A percentile compares a stretch with the other conserved stretches of the same genome.
Conservation (phyloP, 2,113 vertebrate genomes). For the Lycaon pictus region DNA sequence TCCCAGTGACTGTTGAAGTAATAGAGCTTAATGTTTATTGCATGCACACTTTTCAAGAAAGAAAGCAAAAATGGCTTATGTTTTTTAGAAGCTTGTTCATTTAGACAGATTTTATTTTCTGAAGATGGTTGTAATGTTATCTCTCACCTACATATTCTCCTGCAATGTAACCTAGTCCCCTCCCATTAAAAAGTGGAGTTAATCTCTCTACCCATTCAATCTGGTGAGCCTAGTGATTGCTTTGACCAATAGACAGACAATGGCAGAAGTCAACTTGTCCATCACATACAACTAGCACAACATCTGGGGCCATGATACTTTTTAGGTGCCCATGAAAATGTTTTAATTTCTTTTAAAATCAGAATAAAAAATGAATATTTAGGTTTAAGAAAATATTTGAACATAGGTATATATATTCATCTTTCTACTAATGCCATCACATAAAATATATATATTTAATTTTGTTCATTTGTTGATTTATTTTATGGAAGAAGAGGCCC, state of each 20-base stretch:
- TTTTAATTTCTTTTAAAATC: slow-evolving; percentile 12
- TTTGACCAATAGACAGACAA: background rate
- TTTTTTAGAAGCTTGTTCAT: slow-evolving; percentile 6
- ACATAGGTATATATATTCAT: background rate
- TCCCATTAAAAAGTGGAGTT: background rate
- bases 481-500: background rate
- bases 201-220: background rate
- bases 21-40: background rate
- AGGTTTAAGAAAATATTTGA: background rate
- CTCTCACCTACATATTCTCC: background rate
- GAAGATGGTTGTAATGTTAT: background rate
- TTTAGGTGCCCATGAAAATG: background rate
- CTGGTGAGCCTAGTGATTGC: background rate
- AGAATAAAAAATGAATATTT: background rate
- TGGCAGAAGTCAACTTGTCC: background rate
- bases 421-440: background rate
- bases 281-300: background rate
- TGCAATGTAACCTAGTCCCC: background rate
- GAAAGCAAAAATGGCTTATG: background rate
- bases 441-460: background rate
- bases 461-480: background rate
- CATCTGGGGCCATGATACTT: background rate
- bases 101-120: slow-evolving; percentile 25
- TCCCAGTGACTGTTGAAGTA: background rate
- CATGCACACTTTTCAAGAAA: background rate